These are phyloP conservation scores for Mylabris sibirica DNA, from an alignment of 2,888 invertebrate species.

Conservation along the genomic window DNA sequence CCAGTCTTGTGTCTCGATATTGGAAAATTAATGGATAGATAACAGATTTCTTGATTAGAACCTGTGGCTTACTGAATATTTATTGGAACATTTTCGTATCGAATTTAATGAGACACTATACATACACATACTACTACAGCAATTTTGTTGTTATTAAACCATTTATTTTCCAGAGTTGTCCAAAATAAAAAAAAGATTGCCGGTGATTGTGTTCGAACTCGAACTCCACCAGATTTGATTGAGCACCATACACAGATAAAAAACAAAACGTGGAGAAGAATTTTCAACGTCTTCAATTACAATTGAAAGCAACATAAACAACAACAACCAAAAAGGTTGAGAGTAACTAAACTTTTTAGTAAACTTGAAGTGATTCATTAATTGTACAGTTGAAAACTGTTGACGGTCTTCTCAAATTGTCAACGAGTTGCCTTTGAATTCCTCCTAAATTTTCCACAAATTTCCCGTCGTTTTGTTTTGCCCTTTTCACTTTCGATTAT, in stretches of 20 bases:
- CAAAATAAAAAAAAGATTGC: background rate
- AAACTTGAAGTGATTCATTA: slow-evolving; percentile 4
- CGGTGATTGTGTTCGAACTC: background rate
- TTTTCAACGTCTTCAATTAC: too few relatives aligned
- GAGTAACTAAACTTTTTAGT: background rate
- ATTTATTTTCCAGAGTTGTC: background rate
- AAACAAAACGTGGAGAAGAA: background rate
- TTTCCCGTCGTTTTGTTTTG: background rate
- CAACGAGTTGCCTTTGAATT: background rate
- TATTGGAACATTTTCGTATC: background rate
- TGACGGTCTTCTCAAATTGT: background rate
- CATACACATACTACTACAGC: too few relatives aligned
- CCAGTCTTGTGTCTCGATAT: background rate
- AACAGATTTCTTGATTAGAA: slow-evolving; percentile 1
- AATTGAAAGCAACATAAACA: too few relatives aligned
- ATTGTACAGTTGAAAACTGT: too few relatives aligned
- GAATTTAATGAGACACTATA: background rate
- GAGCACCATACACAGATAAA: background rate
- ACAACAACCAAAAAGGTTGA: too few relatives aligned
- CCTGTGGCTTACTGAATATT: background rate
- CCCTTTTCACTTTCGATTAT: background rate
- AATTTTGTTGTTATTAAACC: background rate
- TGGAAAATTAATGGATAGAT: slow-evolving; percentile 1
- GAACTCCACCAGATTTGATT: background rate
- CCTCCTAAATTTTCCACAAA: background rate